phyloP scores from a whole-genome alignment of 2,113 vertebrate species.

The Pardalotus punctatus region DNA sequence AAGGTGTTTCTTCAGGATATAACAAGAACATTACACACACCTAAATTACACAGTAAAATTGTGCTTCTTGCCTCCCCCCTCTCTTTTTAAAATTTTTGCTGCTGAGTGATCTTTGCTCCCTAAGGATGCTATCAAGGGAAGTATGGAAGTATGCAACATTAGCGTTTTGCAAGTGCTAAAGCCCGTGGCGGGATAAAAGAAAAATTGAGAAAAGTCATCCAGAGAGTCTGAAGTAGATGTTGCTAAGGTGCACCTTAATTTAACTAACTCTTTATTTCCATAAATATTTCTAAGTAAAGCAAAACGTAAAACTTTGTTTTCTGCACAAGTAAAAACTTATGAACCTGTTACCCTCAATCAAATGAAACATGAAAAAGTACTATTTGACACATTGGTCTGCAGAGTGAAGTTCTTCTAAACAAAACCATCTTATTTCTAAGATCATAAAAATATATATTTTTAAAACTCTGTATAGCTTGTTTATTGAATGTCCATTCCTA shows the following conservation, averaged over 20 bases:
- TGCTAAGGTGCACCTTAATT: slow-evolving; percentile 1
- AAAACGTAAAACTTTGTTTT: neutral
- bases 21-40: neutral
- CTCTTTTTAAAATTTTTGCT: neutral
- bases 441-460: neutral
- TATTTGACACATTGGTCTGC: neutral
- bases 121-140: neutral
- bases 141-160: neutral
- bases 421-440: slow-evolving; percentile 18
- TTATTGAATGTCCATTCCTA: slow-evolving; percentile 31
- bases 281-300: neutral
- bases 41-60: neutral
- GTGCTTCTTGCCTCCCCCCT: neutral
- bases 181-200: neutral
- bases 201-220: slow-evolving; percentile 10
- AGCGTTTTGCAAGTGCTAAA: slow-evolving; percentile 37
- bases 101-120: neutral
- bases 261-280: neutral
- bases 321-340: neutral
- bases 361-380: neutral
- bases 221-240: neutral
- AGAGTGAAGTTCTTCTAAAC: neutral
- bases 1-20: neutral
- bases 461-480: neutral
- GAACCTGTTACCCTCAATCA: neutral